These are phyloP conservation scores for Hippotragus niger DNA, from an alignment of 2,113 vertebrate species.

Conservation along the genomic window DNA sequence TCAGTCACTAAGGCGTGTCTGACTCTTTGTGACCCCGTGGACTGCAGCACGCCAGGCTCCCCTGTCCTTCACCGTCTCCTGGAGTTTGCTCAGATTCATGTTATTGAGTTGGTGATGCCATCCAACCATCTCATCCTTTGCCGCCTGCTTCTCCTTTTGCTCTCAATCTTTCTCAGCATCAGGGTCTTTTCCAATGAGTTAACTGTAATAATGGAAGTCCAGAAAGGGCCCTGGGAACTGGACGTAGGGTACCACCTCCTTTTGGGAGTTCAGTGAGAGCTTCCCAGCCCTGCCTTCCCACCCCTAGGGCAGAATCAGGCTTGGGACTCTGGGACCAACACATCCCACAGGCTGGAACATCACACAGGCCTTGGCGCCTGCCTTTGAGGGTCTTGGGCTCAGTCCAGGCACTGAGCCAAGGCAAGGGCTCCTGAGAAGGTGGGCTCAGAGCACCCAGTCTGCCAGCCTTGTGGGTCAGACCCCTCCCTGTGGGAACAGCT, in stretches of 20 bases:
- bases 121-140: background rate
- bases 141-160: background rate
- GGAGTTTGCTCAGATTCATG: background rate
- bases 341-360: fast-evolving
- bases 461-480: background rate
- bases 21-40: background rate
- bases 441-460: background rate
- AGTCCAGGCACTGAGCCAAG: background rate
- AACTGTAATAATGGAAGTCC: background rate
- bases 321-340: background rate
- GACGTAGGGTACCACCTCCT: fast-evolving
- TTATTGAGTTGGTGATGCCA: background rate
- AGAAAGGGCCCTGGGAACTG: background rate
- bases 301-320: background rate
- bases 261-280: background rate
- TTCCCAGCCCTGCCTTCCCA: no score
- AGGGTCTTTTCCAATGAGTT: background rate
- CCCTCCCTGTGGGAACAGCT: background rate
- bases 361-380: background rate
- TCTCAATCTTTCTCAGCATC: background rate
- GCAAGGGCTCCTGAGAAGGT: background rate
- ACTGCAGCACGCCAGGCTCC: background rate
- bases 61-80: background rate
- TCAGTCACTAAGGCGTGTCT: fast-evolving
- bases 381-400: background rate